A percentile compares a stretch with the other conserved stretches of the same genome.
Conservation (phyloP, 2,113 vertebrate genomes). For the Laticauda colubrina region DNA sequence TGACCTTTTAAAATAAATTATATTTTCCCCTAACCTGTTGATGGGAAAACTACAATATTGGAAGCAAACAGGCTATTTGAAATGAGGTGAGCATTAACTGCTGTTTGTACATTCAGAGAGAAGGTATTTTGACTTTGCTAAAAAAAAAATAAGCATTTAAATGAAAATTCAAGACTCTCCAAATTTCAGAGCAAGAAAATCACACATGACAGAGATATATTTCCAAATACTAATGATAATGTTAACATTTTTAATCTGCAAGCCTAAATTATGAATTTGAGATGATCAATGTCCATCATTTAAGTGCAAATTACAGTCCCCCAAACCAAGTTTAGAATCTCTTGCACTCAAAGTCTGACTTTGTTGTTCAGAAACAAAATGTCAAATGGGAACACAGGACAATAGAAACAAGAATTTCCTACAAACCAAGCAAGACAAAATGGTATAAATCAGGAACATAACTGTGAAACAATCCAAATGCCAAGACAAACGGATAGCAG, state of each 20-base stretch:
- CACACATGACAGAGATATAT: background rate
- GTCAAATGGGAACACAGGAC: background rate
- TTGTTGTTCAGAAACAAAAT: background rate
- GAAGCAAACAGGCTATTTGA: background rate
- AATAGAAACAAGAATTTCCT: background rate
- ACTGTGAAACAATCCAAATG: background rate
- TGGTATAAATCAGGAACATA: background rate
- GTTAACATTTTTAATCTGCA: background rate
- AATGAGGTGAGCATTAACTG: background rate
- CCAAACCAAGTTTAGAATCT: background rate
- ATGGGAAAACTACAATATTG: background rate
- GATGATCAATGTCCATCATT: background rate
- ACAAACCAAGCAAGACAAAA: background rate
- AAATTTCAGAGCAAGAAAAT: background rate
- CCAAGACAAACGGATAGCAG: background rate
- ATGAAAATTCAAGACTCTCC: background rate
- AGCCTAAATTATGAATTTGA: background rate
- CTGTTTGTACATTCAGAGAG: background rate
- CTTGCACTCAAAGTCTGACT: background rate
- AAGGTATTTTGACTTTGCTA: background rate
- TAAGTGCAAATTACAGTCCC: background rate
- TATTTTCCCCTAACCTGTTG: conserved; percentile 18
- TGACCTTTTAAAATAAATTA: background rate
- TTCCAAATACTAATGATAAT: background rate
- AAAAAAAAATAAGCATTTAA: background rate